Evolutionary conservation across 2,113 vertebrate genomes (phyloP).

Genomic region (Parus major): DNA sequence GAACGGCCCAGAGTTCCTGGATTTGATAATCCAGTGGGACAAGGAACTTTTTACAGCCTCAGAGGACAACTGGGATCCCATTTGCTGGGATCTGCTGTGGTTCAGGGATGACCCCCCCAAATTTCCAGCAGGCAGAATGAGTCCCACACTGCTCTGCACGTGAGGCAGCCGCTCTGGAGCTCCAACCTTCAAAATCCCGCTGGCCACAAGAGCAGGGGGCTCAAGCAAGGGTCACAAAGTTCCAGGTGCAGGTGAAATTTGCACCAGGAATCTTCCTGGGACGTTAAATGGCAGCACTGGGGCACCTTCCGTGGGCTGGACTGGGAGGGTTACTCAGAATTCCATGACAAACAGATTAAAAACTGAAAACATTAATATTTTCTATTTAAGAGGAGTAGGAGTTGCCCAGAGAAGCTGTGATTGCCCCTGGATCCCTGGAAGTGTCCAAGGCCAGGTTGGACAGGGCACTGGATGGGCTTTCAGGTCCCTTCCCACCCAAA

Average conservation of each 20-base stretch:
- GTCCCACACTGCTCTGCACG: neutral
- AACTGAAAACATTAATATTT: neutral
- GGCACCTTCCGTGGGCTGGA: rapidly evolving
- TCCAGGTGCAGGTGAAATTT: neutral
- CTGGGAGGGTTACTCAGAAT: neutral
- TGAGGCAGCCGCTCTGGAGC: neutral
- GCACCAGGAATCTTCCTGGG: neutral
- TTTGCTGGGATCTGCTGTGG: neutral
- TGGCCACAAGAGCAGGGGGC: rapidly evolving
- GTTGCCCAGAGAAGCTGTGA: neutral
- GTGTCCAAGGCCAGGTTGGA: neutral
- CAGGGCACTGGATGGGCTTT: neutral
- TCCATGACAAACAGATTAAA: neutral
- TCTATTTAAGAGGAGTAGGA: neutral
- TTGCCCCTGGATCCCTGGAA: neutral
- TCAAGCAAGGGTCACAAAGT: neutral
- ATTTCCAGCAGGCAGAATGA: neutral
- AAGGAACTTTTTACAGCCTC: neutral
- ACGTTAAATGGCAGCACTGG: neutral
- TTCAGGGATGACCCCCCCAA: neutral
- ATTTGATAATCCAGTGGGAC: neutral
- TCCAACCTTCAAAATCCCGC: neutral
- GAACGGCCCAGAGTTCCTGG: neutral
- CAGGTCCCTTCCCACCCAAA: neutral
- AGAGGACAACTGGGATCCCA: neutral